A percentile compares a stretch with the other conserved stretches of the same genome.
These are phyloP conservation scores for Phaedon cochleariae DNA, from an alignment of 2,888 invertebrate species.

Conservation along the genomic window DNA sequence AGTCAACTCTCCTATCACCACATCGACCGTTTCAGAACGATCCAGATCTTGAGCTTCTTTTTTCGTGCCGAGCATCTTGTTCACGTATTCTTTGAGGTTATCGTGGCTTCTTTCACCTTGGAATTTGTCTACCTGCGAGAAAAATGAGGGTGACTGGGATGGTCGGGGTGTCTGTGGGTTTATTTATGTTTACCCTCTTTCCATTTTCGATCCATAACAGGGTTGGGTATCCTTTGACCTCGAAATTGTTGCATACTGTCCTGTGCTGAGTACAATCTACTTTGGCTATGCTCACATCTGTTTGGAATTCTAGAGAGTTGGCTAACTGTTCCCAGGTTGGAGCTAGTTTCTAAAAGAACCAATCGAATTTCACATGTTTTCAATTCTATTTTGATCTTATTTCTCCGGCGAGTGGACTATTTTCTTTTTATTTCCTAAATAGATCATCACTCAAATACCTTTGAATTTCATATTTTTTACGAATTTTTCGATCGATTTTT, in stretches of 20 bases:
- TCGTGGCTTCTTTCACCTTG: constrained; percentile 73
- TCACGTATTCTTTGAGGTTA: constrained; percentile 75
- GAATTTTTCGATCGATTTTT: too few species aligned
- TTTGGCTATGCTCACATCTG: constrained; percentile 77
- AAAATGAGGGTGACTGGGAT: neutral
- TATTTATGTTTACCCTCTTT: constrained; percentile 68
- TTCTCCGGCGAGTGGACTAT: too few species aligned
- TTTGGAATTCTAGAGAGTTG: constrained; percentile 71
- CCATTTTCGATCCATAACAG: constrained; percentile 89
- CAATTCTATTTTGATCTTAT: too few species aligned
- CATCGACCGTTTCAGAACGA: constrained; percentile 51
- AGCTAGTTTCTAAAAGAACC: constrained; percentile 71
- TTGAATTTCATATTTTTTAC: too few species aligned
- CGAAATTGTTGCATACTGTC: constrained; percentile 78
- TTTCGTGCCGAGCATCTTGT: constrained; percentile 68
- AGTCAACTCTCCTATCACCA: constrained; percentile 63
- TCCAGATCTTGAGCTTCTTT: constrained; percentile 58
- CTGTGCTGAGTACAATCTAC: constrained; percentile 85
- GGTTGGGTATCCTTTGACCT: constrained; percentile 88
- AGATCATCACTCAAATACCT: too few species aligned
- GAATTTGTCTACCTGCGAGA: constrained; percentile 75
- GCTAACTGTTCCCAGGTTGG: constrained; percentile 88
- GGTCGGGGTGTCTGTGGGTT: too few species aligned
- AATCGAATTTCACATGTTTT: neutral
- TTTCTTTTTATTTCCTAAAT: too few species aligned